These are phyloP conservation scores for Galemys pyrenaicus DNA, from an alignment of 2,113 vertebrate genomes.

Conservation along the genomic window DNA sequence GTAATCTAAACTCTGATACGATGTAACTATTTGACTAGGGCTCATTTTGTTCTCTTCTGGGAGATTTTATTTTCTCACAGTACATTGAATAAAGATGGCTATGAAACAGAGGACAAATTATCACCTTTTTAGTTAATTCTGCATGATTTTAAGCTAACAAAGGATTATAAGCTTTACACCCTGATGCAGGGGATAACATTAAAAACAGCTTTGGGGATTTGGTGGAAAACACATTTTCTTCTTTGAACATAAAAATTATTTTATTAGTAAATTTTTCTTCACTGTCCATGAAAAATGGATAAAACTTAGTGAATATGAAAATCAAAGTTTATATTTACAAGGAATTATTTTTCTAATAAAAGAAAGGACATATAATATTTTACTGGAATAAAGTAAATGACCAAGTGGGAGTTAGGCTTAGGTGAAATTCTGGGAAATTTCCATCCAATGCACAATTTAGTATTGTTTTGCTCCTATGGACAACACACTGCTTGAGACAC, in stretches of 20 bases:
- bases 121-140: background rate
- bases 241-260: background rate
- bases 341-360: background rate
- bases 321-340: background rate
- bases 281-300: background rate
- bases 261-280: background rate
- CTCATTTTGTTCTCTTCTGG: background rate
- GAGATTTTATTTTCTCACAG: background rate
- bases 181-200: background rate
- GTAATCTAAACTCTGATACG: background rate
- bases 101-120: background rate
- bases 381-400: background rate
- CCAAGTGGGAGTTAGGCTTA: background rate
- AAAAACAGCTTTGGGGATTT: background rate
- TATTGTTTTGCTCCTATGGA: background rate
- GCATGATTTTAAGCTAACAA: background rate
- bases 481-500: background rate
- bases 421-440: background rate
- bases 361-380: background rate
- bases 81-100: background rate
- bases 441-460: background rate
- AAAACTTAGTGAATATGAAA: background rate
- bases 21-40: background rate
- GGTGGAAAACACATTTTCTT: background rate
- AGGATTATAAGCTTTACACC: background rate